Percentiles rank a stretch among this genome's conserved stretches.
phyloP scores from a whole-genome alignment of 2,113 vertebrate species.

The Madoqua kirkii region DNA sequence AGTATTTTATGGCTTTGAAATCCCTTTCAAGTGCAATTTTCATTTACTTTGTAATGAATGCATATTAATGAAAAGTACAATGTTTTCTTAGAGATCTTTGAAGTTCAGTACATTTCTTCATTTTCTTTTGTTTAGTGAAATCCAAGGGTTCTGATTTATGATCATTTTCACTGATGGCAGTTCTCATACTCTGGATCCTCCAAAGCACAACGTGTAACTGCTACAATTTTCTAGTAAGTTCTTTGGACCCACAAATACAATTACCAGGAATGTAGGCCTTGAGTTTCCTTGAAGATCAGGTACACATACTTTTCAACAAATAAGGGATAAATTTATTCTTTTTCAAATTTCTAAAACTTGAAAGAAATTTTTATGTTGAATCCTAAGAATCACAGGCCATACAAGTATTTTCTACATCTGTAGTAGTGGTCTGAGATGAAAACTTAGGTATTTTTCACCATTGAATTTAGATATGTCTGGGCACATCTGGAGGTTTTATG shows the following conservation, averaged over 20 bases:
- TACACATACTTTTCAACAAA: neutral
- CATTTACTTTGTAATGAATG: neutral
- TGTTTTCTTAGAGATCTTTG: slow-evolving; percentile 14
- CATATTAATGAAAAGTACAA: neutral
- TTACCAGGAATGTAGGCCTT: neutral
- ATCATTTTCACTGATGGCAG: neutral
- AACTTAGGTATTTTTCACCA: neutral
- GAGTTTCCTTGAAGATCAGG: neutral
- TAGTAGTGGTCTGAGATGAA: neutral
- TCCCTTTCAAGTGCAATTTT: neutral
- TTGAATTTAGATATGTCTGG: neutral
- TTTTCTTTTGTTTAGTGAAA: slow-evolving; percentile 36
- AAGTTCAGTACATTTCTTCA: neutral
- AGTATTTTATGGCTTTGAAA: neutral
- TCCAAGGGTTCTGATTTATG: neutral
- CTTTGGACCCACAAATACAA: neutral
- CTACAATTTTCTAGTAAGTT: neutral
- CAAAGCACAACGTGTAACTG: neutral
- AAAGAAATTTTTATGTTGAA: neutral
- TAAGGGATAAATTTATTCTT: neutral
- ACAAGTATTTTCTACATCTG: neutral
- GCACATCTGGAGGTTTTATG: neutral
- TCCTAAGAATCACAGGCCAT: neutral
- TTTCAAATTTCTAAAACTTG: neutral
- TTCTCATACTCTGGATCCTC: neutral